Evolutionary conservation across 2,113 vertebrate species (phyloP).

Genomic region (Chaenocephalus aceratus): DNA sequence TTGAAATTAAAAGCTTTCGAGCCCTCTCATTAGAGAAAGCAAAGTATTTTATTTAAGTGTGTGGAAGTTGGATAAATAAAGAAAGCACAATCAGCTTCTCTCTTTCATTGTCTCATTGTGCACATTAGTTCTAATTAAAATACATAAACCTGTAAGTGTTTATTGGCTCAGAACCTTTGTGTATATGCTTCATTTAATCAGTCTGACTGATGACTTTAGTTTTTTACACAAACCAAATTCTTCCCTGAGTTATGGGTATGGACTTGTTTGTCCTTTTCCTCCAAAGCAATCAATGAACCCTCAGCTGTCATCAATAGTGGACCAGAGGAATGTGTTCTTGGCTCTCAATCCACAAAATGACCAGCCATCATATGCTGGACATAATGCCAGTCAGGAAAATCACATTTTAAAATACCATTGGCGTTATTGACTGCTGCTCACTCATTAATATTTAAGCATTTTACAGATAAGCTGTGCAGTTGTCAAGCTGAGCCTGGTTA

Average conservation of each 20-base stretch:
- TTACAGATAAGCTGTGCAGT: conserved; percentile 3
- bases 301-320: conserved; percentile 1
- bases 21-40: background rate
- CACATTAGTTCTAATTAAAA: background rate
- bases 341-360: background rate
- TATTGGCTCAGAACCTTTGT: background rate
- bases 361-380: background rate
- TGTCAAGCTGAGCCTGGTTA: background rate
- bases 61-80: background rate
- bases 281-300: conserved; percentile 24
- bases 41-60: background rate
- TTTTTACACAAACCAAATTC: background rate
- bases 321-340: conserved; percentile 7
- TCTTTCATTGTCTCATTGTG: background rate
- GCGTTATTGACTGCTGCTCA: conserved; percentile 2
- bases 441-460: conserved; percentile 42
- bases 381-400: conserved; percentile 26
- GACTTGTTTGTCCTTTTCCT: conserved; percentile 10
- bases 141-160: background rate
- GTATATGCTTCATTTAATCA: background rate
- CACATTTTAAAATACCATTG: background rate
- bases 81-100: background rate
- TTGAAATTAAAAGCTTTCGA: background rate
- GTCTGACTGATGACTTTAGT: conserved; percentile 4
- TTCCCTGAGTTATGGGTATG: conserved; percentile 11